Conservation (phyloP, 2,797 vertebrate species). For the Varecia variegata region DNA sequence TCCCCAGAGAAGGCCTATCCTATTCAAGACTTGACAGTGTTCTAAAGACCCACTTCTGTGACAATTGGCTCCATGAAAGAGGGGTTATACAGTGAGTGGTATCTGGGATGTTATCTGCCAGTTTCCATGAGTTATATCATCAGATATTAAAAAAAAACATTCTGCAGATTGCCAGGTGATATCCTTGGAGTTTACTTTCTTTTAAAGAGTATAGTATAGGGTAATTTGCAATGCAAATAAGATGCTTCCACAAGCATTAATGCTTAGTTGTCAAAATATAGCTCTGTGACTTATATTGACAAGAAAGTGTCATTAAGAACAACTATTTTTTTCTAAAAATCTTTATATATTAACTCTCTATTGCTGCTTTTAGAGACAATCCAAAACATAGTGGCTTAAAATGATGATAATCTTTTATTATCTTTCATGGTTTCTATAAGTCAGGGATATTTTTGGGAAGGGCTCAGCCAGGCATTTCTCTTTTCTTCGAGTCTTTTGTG, state of each 20-base stretch:
- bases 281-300: background rate
- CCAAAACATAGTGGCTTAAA: background rate
- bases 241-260: slow-evolving; percentile 42
- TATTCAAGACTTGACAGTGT: slow-evolving; percentile 28
- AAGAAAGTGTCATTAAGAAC: background rate
- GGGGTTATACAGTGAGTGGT: background rate
- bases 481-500: background rate
- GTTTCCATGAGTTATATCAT: slow-evolving; percentile 12
- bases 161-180: slow-evolving; percentile 15
- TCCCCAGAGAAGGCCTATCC: slow-evolving; percentile 22
- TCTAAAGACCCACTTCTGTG: slow-evolving; percentile 40
- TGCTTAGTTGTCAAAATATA: background rate
- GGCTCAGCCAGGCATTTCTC: background rate
- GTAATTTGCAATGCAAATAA: slow-evolving; percentile 41
- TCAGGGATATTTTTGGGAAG: background rate
- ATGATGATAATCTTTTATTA: background rate
- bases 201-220: background rate
- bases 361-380: background rate
- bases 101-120: background rate
- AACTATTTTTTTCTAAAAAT: background rate
- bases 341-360: background rate
- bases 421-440: background rate
- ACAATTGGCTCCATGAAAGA: slow-evolving; percentile 30
- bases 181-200: background rate
- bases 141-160: background rate